phyloP scores from a whole-genome alignment of 2,797 vertebrate genomes.

The Muraenolepis orangiensis region DNA sequence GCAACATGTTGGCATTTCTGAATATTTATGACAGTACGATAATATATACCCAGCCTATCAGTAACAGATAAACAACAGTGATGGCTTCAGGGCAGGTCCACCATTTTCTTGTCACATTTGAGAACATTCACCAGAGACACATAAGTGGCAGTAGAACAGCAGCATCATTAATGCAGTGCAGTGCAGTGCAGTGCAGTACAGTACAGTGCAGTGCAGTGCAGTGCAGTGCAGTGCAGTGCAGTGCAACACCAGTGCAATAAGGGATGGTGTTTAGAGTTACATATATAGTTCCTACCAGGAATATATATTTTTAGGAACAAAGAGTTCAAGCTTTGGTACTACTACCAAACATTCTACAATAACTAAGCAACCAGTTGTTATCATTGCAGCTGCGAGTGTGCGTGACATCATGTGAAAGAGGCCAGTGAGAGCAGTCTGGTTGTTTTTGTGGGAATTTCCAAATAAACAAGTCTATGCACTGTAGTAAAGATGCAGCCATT shows the following conservation, averaged over 20 bases:
- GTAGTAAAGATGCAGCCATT: not conserved
- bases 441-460: not conserved
- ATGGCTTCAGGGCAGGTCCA: not conserved
- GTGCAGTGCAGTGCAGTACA: too few relatives aligned
- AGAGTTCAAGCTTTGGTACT: too few relatives aligned
- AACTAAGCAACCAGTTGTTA: too few relatives aligned
- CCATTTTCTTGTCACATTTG: not conserved
- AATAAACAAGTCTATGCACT: not conserved
- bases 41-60: not conserved
- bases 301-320: too few relatives aligned
- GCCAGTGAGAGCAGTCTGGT: too few relatives aligned
- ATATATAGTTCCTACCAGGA: too few relatives aligned
- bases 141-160: too few relatives aligned
- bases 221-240: too few relatives aligned
- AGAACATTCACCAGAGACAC: not conserved
- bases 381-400: not conserved
- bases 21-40: slow-evolving; percentile 3
- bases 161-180: too few relatives aligned
- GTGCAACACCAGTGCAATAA: too few relatives aligned
- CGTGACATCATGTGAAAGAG: not conserved
- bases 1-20: not conserved
- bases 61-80: not conserved
- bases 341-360: too few relatives aligned
- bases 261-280: not conserved
- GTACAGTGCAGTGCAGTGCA: too few relatives aligned